phyloP scores from a whole-genome alignment of 1,140 invertebrate species.

The Lepidostoma basale region DNA sequence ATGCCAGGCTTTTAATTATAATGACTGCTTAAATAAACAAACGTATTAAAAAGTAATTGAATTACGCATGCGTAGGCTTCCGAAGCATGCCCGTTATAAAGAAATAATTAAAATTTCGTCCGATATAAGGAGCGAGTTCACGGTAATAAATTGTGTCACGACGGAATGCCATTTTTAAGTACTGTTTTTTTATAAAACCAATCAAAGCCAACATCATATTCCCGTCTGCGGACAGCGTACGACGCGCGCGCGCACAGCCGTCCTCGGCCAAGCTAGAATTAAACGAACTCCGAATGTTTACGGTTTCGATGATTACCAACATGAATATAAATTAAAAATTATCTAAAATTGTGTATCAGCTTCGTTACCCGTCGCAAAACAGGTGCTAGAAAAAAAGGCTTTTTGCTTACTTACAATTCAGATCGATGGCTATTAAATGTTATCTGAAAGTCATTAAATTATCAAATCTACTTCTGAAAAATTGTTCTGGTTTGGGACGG shows the following conservation, averaged over 20 bases:
- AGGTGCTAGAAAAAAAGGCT: slow-evolving; percentile 19
- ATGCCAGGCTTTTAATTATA: slow-evolving; percentile 6
- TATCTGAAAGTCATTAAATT: slow-evolving; percentile 37
- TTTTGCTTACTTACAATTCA: slow-evolving; percentile 25
- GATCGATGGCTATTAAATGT: slow-evolving; percentile 29
- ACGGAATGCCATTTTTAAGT: slow-evolving; percentile 26
- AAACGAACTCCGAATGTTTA: slow-evolving; percentile 19
- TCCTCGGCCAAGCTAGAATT: slow-evolving; percentile 16
- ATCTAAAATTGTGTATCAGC: slow-evolving; percentile 41
- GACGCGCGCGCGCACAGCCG: background rate
- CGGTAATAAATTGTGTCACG: slow-evolving; percentile 26
- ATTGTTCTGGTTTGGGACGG: slow-evolving; percentile 18
- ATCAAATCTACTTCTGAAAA: slow-evolving; percentile 30
- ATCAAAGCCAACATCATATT: slow-evolving; percentile 18
- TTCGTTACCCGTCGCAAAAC: slow-evolving; percentile 6
- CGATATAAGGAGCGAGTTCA: slow-evolving; percentile 25
- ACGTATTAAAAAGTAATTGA: slow-evolving; percentile 23
- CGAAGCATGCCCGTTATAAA: slow-evolving; percentile 12
- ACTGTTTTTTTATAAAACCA: slow-evolving; percentile 24
- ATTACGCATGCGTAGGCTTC: slow-evolving; percentile 15
- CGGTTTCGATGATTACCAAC: slow-evolving; percentile 32
- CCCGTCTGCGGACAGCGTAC: background rate
- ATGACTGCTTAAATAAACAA: slow-evolving; percentile 12
- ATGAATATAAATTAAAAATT: slow-evolving; percentile 47
- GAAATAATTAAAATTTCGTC: slow-evolving; percentile 11